Evolutionary conservation across 2,888 invertebrate species (phyloP).

Genomic region (Patella caerulea): DNA sequence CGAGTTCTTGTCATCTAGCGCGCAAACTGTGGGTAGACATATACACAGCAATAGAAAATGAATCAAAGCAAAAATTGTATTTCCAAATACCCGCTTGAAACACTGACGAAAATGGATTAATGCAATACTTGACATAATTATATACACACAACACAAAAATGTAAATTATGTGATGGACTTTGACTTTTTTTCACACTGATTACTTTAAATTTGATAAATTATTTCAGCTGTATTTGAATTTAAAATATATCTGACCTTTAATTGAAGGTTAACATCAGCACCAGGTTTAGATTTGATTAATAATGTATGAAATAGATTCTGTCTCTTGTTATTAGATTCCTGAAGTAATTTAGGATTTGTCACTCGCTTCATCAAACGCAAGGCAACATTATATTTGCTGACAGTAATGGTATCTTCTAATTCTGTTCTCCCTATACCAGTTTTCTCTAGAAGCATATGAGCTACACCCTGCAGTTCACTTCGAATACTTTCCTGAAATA

Average conservation of each 20-base stretch:
- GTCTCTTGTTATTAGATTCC: slow-evolving; percentile 59
- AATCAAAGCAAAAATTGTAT: too few species aligned
- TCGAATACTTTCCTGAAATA: slow-evolving; percentile 67
- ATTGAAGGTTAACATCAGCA: slow-evolving; percentile 44
- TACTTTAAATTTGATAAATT: too few species aligned
- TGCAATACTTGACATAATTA: too few species aligned
- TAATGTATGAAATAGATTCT: slow-evolving; percentile 71
- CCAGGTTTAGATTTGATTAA: slow-evolving; percentile 59
- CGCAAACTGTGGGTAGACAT: too few species aligned
- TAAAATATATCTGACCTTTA: slow-evolving; percentile 46
- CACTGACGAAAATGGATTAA: too few species aligned
- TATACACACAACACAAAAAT: too few species aligned
- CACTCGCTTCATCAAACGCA: slow-evolving; percentile 69
- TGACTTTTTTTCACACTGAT: too few species aligned
- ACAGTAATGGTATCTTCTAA: slow-evolving; percentile 72
- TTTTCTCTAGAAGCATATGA: slow-evolving; percentile 72
- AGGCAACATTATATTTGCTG: slow-evolving; percentile 71
- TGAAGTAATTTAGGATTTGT: slow-evolving; percentile 54
- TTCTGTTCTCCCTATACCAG: slow-evolving; percentile 66
- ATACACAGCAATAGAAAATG: too few species aligned
- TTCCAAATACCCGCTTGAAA: too few species aligned
- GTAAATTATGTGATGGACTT: too few species aligned
- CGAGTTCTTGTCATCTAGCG: too few species aligned
- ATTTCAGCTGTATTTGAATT: too few species aligned
- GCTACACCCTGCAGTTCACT: slow-evolving; percentile 73